These are phyloP conservation scores for Oryzias melastigma DNA, from an alignment of 2,113 vertebrate genomes.

Conservation along the genomic window DNA sequence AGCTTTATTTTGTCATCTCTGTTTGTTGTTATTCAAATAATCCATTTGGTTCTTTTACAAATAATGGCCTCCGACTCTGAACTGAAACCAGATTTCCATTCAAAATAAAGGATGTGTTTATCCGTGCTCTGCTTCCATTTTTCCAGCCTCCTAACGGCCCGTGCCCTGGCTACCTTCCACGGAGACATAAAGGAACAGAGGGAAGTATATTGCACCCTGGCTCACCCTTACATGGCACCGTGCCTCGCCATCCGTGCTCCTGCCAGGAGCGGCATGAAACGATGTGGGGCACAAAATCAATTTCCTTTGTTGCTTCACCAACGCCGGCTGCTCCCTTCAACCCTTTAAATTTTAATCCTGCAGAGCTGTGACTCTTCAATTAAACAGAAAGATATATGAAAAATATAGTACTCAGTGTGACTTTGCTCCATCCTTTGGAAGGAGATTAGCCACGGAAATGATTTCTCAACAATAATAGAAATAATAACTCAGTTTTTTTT, in stretches of 20 bases:
- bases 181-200: constrained; percentile 22
- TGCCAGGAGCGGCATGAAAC: constrained; percentile 46
- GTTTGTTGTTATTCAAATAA: too few relatives aligned
- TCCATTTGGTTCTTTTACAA: background rate
- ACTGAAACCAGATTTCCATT: constrained; percentile 9
- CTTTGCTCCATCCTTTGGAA: constrained; percentile 39
- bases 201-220: constrained; percentile 16
- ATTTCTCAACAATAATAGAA: constrained; percentile 48
- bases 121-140: background rate
- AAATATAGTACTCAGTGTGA: constrained; percentile 52
- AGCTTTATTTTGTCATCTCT: too few relatives aligned
- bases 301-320: constrained; percentile 59
- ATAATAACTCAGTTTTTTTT: constrained; percentile 2
- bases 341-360: constrained; percentile 64
- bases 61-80: constrained; percentile 12
- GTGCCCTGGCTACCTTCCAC: background rate
- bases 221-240: constrained; percentile 14
- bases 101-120: constrained; percentile 21
- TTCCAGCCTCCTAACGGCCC: background rate
- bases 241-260: constrained; percentile 3
- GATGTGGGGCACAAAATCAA: constrained; percentile 67
- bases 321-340: constrained; percentile 47
- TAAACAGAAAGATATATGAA: constrained; percentile 50
- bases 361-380: constrained; percentile 65
- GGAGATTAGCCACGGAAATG: constrained; percentile 55